Evolutionary conservation across 2,797 vertebrate genomes (phyloP).

Genomic region (Protonibea diacanthus): DNA sequence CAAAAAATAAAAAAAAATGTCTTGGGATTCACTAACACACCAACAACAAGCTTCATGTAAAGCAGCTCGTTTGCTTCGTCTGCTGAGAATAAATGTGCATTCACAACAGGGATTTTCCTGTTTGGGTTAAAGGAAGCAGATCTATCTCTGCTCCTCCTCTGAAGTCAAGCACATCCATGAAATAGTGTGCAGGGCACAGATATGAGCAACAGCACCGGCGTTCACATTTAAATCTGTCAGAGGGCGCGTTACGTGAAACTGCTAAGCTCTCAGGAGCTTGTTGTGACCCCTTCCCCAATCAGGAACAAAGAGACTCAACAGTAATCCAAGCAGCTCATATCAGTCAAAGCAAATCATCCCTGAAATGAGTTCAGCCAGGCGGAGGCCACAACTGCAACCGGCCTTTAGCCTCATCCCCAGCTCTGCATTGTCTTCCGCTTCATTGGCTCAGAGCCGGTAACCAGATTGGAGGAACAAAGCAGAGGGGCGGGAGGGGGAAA

Average conservation of each 20-base stretch:
- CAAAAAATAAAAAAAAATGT: background rate
- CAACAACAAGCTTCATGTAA: background rate
- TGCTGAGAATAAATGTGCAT: background rate
- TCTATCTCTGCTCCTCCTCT: background rate
- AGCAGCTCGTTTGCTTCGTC: background rate
- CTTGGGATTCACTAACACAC: background rate
- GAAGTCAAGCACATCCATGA: conserved; percentile 20
- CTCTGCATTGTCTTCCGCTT: conserved; percentile 79
- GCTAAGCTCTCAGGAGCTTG: conserved; percentile 57
- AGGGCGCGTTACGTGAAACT: conserved; percentile 15
- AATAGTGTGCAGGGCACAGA: conserved; percentile 3
- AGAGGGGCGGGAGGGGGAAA: conserved; percentile 70
- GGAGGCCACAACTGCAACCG: conserved; percentile 47
- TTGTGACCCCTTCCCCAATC: conserved; percentile 63
- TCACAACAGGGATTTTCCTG: conserved; percentile 4
- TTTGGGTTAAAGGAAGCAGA: conserved; percentile 6
- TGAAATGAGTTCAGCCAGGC: conserved; percentile 77
- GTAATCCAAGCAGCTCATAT: conserved; percentile 80
- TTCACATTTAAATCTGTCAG: conserved; percentile 43
- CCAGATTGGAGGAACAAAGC: conserved; percentile 84
- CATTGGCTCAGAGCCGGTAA: conserved; percentile 85
- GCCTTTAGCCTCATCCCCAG: conserved; percentile 45
- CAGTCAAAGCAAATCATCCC: conserved; percentile 80
- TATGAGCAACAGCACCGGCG: conserved; percentile 32
- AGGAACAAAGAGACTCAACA: conserved; percentile 72